These are phyloP conservation scores for Erpornis zantholeuca DNA, from an alignment of 2,113 vertebrate species.

Conservation along the genomic window DNA sequence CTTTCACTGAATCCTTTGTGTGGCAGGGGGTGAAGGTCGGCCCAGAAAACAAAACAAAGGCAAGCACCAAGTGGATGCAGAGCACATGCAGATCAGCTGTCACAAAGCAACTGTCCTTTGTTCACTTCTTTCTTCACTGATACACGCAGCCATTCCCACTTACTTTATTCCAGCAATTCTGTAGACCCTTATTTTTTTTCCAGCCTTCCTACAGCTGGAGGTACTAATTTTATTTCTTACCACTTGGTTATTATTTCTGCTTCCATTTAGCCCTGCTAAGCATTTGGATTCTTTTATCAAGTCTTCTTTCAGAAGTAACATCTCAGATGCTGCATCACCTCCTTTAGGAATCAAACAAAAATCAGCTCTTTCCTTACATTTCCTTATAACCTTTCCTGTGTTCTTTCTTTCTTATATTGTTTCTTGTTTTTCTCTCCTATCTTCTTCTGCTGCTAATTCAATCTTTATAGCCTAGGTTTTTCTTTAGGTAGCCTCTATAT, in stretches of 20 bases:
- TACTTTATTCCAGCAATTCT: neutral
- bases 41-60: constrained; percentile 24
- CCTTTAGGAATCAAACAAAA: constrained; percentile 1
- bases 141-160: neutral
- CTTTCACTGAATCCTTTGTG: constrained; percentile 4
- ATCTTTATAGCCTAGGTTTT: neutral
- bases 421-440: neutral
- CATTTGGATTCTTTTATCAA: constrained; percentile 13
- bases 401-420: neutral
- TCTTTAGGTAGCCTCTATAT: neutral
- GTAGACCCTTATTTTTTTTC: neutral
- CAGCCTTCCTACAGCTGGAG: constrained; percentile 4
- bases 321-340: neutral
- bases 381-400: neutral
- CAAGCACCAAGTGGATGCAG: neutral
- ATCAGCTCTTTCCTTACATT: neutral
- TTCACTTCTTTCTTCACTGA: neutral
- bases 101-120: neutral
- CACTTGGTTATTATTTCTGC: constrained; percentile 3
- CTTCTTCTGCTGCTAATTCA: neutral
- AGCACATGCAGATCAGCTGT: neutral
- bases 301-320: neutral
- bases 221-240: neutral
- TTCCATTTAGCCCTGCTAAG: neutral
- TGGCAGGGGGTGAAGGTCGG: neutral